Evolutionary conservation across 1,140 invertebrate genomes (phyloP), one percentile per base, ranked within the genome.

Genomic region (Monomorium pharaonis): DNA sequence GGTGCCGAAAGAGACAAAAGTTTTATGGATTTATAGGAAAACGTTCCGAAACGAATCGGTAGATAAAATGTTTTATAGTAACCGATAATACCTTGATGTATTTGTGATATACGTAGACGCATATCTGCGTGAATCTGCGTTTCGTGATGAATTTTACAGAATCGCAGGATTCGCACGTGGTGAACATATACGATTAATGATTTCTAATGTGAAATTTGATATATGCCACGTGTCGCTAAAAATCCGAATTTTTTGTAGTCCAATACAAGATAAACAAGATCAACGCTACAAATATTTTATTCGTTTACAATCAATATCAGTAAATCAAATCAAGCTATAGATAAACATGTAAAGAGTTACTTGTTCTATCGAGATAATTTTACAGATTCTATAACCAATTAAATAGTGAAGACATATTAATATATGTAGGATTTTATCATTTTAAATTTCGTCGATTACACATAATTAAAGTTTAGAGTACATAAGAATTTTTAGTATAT

Each of bases 61-160:
- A 24, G 37, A 83, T 83, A 83, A 60, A 72, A 74, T 0, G 49
- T 42, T 81, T 83, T 74, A 58, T n/a, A 56, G 65, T 42, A 33
- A 14, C 21, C 27, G 63, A 56, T 56, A 56, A 0, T 37, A 30
- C 56, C 33, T 49, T 4, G 12, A 78, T 65, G 44, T 30, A 5
- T 67, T 65, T 27, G 27, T 49, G 12, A 54, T 70, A 70, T 1
- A 54, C 3, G 30, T 30, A 33, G n/a, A n/a, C n/a, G n/a, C n/a
- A n/a, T n/a, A n/a, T n/a, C n/a, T 58, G 12, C 21, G 37, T 37
- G 37, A 37, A 37, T 37, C 3, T 42, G 16, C 0, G 30, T n/a
- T 44, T 60, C 14, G 42, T n/a, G 10, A 63, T 21, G 5, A 77
- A 65, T 37, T 37, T 58, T 6, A 24, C 18, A 12, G 42, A 65